phyloP scores from a whole-genome alignment of 1,140 invertebrate genomes.

The Apocrypta bakeri region DNA sequence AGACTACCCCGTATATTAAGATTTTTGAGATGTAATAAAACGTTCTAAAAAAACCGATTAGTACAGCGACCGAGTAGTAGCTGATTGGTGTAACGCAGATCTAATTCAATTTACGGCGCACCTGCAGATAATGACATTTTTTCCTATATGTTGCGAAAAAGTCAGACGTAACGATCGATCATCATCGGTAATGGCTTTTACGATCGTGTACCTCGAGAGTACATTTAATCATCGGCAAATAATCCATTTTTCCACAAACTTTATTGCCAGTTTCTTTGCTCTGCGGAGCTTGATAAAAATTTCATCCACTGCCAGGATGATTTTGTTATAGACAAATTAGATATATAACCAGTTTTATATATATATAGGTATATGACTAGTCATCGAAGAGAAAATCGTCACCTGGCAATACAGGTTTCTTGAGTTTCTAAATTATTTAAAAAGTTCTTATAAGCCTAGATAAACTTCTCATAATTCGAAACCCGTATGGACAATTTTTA shows the following conservation, averaged over 20 bases:
- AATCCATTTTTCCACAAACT: not conserved
- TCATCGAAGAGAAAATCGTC: too few relatives aligned
- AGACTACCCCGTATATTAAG: not conserved
- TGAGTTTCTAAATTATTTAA: too few relatives aligned
- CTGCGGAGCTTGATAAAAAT: not conserved
- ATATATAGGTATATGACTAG: too few relatives aligned
- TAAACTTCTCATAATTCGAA: not conserved
- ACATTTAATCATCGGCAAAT: not conserved
- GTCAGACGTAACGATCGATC: not conserved
- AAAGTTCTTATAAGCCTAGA: too few relatives aligned
- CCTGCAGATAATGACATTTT: not conserved
- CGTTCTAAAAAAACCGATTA: not conserved
- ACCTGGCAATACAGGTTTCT: too few relatives aligned
- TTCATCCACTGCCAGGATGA: not conserved
- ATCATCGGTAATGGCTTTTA: not conserved
- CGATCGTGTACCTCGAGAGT: not conserved
- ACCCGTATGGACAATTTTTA: conserved; percentile 10
- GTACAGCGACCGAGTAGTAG: not conserved
- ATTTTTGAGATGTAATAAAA: not conserved
- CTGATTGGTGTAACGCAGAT: not conserved
- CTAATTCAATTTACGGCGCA: not conserved
- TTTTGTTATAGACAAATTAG: not conserved
- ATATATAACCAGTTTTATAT: not conserved
- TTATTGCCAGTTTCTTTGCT: not conserved
- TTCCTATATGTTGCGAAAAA: not conserved